Evolutionary conservation across 1,140 invertebrate species (phyloP).

Genomic region (Nephotettix cincticeps): DNA sequence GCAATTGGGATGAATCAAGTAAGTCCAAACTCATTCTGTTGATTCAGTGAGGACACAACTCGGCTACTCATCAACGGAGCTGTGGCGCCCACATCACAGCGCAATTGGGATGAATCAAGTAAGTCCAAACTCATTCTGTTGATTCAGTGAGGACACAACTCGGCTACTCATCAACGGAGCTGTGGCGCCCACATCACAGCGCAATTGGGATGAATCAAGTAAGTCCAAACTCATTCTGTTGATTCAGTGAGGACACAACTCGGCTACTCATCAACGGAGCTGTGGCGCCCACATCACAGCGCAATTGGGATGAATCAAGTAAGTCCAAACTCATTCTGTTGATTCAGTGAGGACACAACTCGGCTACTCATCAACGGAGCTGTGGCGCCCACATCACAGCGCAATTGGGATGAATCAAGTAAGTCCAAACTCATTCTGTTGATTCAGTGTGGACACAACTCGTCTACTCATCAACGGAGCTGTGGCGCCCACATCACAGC

Average conservation of each 20-base stretch:
- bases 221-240: too few species aligned
- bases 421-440: conserved; percentile 91
- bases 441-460: too few species aligned
- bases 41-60: conserved; percentile 88
- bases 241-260: too few species aligned
- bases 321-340: conserved; percentile 91
- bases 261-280: conserved; percentile 84
- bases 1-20: conserved; percentile 68
- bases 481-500: conserved; percentile 78
- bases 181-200: conserved; percentile 78
- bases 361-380: conserved; percentile 84
- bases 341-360: too few species aligned
- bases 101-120: conserved; percentile 68
- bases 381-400: conserved; percentile 78
- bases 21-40: too few species aligned
- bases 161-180: conserved; percentile 82
- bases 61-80: conserved; percentile 82
- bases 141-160: conserved; percentile 88
- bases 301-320: conserved; percentile 99
- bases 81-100: conserved; percentile 78
- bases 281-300: conserved; percentile 78
- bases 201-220: conserved; percentile 68
- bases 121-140: too few species aligned
- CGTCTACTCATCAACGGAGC: conserved; percentile 84
- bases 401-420: conserved; percentile 99